Evolutionary conservation across 2,888 invertebrate species (phyloP).

Genomic region (Aleiodes leptofemur): DNA sequence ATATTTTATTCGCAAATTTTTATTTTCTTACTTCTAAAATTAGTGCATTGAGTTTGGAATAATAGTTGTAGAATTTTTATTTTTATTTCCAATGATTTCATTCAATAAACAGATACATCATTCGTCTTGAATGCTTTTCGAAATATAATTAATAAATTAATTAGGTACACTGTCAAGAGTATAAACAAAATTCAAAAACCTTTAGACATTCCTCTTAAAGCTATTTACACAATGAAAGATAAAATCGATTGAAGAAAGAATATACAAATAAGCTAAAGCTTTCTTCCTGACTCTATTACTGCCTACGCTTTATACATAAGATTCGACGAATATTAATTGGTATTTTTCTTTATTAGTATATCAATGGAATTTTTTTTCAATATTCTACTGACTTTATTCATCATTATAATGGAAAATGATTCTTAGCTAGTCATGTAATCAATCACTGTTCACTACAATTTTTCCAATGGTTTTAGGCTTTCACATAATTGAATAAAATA

Average conservation of each 20-base stretch:
- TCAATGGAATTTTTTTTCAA: too few species aligned
- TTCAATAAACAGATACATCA: not conserved
- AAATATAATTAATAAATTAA: not conserved
- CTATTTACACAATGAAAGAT: constrained; percentile 21
- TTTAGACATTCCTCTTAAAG: too few species aligned
- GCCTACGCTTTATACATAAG: not conserved
- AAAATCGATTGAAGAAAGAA: not conserved
- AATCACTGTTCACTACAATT: too few species aligned
- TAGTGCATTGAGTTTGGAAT: not conserved
- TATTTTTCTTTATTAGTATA: too few species aligned
- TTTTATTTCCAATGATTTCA: not conserved
- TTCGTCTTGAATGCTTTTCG: not conserved
- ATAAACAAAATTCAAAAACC: not conserved
- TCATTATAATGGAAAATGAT: too few species aligned
- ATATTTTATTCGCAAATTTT: not conserved
- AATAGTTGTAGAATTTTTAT: not conserved
- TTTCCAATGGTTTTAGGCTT: too few species aligned
- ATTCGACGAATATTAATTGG: too few species aligned
- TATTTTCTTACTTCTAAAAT: not conserved
- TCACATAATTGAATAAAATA: too few species aligned
- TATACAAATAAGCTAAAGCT: not conserved
- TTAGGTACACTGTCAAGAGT: not conserved
- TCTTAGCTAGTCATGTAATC: too few species aligned
- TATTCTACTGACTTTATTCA: too few species aligned
- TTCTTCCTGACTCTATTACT: not conserved